Percentiles rank a stretch among this genome's conserved stretches.
Evolutionary conservation across 2,888 invertebrate genomes (phyloP).

Genomic region (Eupeodes latifasciatus): DNA sequence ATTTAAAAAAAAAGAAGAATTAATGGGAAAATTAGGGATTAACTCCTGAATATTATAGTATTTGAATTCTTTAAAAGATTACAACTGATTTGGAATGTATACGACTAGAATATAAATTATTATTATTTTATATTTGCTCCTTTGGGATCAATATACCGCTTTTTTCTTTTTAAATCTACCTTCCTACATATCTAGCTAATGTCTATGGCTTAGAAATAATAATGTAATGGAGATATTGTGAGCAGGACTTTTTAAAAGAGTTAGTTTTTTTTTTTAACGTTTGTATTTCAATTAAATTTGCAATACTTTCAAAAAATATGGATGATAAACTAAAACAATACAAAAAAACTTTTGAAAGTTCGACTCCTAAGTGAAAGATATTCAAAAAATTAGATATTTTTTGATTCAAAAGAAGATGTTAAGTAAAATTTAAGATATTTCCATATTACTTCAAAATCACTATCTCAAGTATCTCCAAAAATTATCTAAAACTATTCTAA

Average conservation of each 20-base stretch:
- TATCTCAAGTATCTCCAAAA: not conserved
- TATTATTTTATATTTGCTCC: conserved; percentile 43
- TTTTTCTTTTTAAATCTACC: not conserved
- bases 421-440: too few relatives aligned
- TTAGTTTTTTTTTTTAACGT: too few relatives aligned
- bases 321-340: too few relatives aligned
- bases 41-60: not conserved
- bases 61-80: not conserved
- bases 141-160: conserved; percentile 14
- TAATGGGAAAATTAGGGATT: conserved; percentile 10
- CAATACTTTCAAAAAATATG: too few relatives aligned
- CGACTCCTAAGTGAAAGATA: too few relatives aligned
- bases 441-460: too few relatives aligned
- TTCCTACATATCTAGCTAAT: not conserved
- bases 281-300: too few relatives aligned
- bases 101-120: conserved; percentile 73
- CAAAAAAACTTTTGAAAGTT: too few relatives aligned
- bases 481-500: not conserved
- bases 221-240: not conserved
- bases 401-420: not conserved
- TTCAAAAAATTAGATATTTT: too few relatives aligned
- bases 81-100: conserved; percentile 62
- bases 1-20: conserved; percentile 22
- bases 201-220: not conserved
- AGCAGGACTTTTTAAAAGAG: not conserved